Conservation (phyloP, 2,888 invertebrate genomes). For the Monopis laevigella region DNA sequence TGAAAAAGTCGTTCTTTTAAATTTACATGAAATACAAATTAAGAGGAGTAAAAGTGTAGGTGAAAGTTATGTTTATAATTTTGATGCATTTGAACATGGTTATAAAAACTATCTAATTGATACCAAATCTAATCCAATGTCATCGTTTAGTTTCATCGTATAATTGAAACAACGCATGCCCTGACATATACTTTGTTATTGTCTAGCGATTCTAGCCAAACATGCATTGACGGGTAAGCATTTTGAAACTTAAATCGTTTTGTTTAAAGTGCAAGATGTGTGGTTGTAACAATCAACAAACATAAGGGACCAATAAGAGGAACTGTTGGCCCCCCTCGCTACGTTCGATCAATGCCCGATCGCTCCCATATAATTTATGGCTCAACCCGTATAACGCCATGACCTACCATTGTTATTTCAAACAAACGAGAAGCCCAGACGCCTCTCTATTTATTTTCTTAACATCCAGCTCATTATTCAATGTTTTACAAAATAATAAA, state of each 20-base stretch:
- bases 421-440: conserved; percentile 12
- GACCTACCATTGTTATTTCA: conserved; percentile 37
- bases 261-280: background rate
- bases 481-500: background rate
- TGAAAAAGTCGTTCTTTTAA: too few relatives aligned
- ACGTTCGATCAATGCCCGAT: conserved; percentile 32
- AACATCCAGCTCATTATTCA: conserved; percentile 1
- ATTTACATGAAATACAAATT: too few relatives aligned
- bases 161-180: too few relatives aligned
- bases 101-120: too few relatives aligned
- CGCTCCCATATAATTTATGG: conserved; percentile 40
- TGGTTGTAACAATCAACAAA: conserved; percentile 5
- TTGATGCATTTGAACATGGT: too few relatives aligned
- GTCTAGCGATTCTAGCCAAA: too few relatives aligned
- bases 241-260: background rate
- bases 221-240: too few relatives aligned
- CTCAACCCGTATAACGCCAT: conserved; percentile 39
- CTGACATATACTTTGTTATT: too few relatives aligned
- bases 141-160: too few relatives aligned
- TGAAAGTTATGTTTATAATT: too few relatives aligned
- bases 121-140: too few relatives aligned
- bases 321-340: conserved; percentile 4
- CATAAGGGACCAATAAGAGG: conserved; percentile 6
- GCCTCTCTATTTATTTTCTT: conserved; percentile 4
- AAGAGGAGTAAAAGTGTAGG: too few relatives aligned